Evolutionary conservation across 2,888 invertebrate species (phyloP), one percentile per base, ranked within the genome.

Genomic region (Seladonia tumulorum): DNA sequence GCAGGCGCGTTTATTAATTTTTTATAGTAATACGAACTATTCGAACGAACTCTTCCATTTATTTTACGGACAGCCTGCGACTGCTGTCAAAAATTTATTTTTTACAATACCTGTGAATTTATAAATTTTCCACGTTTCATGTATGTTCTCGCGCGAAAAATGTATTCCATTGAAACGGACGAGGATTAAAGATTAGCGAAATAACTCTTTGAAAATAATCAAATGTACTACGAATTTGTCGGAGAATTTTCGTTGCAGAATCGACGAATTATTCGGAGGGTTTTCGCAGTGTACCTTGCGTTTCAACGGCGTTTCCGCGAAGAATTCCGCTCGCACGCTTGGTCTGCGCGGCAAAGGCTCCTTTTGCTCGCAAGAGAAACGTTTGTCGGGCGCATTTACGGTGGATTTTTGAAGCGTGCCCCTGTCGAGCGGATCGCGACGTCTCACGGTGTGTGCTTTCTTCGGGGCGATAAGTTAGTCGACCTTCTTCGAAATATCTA

Each of bases 301-400:
- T 22, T 53, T 53, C 49, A 53, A 49, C 49, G 18, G 49, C 18
- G 49, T 49, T 49, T 49, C 49, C 18, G 22, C 22, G 22, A 53
- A 22, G 49, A 53, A 53, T 53, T 53, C 8, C 49, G 49, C 49
- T 53, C 22, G 49, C 49, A 53, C 60, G 18, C 16, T 8, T 5
- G 8, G 49, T 16, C 14, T 49, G 35, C 49, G 29, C 79, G 79
- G 76, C 78, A 81, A 86, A 88, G 80, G 76, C n/a, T 47, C 60
- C 49, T 49, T n/a, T 53, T 72, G 39, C 14, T 71, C 18, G 29
- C 76, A 76, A 45, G 84, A 71, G 81, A 73, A 77, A 74, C 73
- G 81, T 87, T 89, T 83, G 81, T 85, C 82, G 85, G 71, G 77
- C 79, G 72, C 82, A 89, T 89, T 87, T 87, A 79, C 80, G 71